Evolutionary conservation across 2,113 vertebrate species (phyloP), one percentile per base, ranked within the genome.

Genomic region (Terrapene triunguis): DNA sequence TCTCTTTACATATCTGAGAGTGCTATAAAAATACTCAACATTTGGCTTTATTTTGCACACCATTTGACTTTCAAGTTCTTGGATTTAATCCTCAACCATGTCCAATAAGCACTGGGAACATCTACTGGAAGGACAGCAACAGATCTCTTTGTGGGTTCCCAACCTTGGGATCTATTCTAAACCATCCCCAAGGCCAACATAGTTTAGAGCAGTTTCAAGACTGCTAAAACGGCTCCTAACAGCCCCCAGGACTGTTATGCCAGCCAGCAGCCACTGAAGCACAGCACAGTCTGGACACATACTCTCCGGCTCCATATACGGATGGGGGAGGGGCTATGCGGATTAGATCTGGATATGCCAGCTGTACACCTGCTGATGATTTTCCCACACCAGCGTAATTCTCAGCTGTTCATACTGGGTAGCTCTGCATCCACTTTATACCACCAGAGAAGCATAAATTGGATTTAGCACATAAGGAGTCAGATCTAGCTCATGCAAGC

Each of bases 211-310:
- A 16, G 59, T 32, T 32, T 62, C 59, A 62, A 13, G 59, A 27
- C 55, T 62, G 59, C 29, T 62, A 62, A 62, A 62, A 62, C 29
- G 3, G 5, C 13, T 62, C 59, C 5, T 32, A 62, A 32, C 57
- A 62, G 27, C 59, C 29, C 29, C 59, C 27, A 14, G 12, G 12
- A 32, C 44, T 48, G 21, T 0, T 0, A 72, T 47, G 32, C 5
- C 44, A 51, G 17, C 0, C 69, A 38, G n/a, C n/a, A 72, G 8
- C n/a, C n/a, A 72, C n/a, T 62, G 0, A 94, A 65, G 50, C 29
- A 10, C 81, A 80, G 29, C 54, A 50, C 25, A 8, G 2, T 47
- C 78, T 21, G 44, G 87, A 53, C 0, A 3, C 0, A 3, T 32
- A 62, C 27, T 14, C 29, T 62, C 29, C 29, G 1, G 59, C 29